Conservation (phyloP, 2,113 vertebrate genomes). For the Carollia perspicillata region DNA sequence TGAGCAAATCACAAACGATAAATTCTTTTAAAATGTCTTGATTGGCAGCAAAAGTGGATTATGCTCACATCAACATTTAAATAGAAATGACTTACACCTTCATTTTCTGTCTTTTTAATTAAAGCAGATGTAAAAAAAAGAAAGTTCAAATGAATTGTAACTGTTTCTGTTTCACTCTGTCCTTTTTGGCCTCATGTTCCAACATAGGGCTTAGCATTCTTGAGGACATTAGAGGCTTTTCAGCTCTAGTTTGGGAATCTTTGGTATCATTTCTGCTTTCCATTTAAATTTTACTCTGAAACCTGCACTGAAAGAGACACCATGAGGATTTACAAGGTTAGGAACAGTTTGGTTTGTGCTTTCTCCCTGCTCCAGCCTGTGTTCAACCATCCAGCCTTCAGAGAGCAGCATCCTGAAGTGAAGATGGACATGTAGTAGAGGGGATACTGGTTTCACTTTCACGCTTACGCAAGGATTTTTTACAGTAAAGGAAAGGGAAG, state of each 20-base stretch:
- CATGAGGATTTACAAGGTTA: neutral
- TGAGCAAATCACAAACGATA: neutral
- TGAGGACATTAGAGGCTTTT: neutral
- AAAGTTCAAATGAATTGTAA: neutral
- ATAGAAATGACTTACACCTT: constrained; percentile 8
- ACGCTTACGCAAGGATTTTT: constrained; percentile 52
- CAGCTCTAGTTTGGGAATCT: neutral
- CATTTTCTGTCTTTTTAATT: constrained; percentile 19
- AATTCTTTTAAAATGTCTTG: constrained; percentile 26
- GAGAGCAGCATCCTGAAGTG: constrained; percentile 48
- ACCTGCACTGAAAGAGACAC: neutral
- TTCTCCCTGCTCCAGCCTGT: neutral
- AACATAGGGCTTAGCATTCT: neutral
- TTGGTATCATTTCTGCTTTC: neutral
- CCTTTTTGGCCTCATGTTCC: neutral
- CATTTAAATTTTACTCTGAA: constrained; percentile 29
- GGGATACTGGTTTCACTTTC: constrained; percentile 66
- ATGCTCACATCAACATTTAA: neutral
- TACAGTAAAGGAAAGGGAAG: constrained; percentile 43
- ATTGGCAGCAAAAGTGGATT: constrained; percentile 24
- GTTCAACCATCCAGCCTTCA: constrained; percentile 66
- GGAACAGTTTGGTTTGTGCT: neutral
- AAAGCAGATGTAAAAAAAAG: neutral
- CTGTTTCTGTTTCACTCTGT: neutral
- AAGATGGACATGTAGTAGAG: constrained; percentile 71